phyloP scores from a whole-genome alignment of 2,888 invertebrate genomes.

The Noctua janthina region DNA sequence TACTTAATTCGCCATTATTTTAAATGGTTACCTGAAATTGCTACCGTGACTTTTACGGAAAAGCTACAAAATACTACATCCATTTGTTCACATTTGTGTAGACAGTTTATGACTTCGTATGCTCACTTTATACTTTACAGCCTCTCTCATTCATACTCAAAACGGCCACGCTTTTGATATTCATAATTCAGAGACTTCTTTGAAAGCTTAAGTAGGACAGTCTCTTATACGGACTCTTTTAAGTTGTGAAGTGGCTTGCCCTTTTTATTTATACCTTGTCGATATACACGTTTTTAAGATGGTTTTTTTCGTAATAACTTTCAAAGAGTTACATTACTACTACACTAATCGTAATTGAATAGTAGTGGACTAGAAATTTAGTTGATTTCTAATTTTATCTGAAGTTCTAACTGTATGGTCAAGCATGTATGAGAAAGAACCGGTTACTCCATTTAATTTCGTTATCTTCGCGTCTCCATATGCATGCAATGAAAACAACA shows the following conservation, averaged over 20 bases:
- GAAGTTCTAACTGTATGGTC: not conserved
- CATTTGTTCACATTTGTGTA: slow-evolving; percentile 33
- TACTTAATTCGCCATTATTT: slow-evolving; percentile 29
- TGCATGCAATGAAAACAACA: slow-evolving; percentile 21
- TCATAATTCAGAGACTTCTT: slow-evolving; percentile 60
- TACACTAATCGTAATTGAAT: not conserved
- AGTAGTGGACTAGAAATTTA: too few relatives aligned
- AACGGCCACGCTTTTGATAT: slow-evolving; percentile 48
- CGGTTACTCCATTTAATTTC: slow-evolving; percentile 12
- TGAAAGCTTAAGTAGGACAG: slow-evolving; percentile 53
- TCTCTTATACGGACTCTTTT: slow-evolving; percentile 31
- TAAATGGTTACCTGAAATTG: slow-evolving; percentile 29
- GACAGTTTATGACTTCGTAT: slow-evolving; percentile 37
- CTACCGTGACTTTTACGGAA: slow-evolving; percentile 22
- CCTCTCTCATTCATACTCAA: slow-evolving; percentile 46
- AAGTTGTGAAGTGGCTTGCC: slow-evolving; percentile 3
- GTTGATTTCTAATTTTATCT: slow-evolving; percentile 19
- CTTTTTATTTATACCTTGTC: slow-evolving; percentile 36
- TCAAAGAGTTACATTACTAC: not conserved
- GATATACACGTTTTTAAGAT: slow-evolving; percentile 26
- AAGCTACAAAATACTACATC: slow-evolving; percentile 27
- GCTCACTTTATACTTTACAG: slow-evolving; percentile 47
- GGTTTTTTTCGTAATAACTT: slow-evolving; percentile 13
- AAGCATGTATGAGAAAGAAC: slow-evolving; percentile 6
- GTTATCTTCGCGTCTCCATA: not conserved